phyloP scores from a whole-genome alignment of 2,888 invertebrate species.

The Apotomis turbidana region DNA sequence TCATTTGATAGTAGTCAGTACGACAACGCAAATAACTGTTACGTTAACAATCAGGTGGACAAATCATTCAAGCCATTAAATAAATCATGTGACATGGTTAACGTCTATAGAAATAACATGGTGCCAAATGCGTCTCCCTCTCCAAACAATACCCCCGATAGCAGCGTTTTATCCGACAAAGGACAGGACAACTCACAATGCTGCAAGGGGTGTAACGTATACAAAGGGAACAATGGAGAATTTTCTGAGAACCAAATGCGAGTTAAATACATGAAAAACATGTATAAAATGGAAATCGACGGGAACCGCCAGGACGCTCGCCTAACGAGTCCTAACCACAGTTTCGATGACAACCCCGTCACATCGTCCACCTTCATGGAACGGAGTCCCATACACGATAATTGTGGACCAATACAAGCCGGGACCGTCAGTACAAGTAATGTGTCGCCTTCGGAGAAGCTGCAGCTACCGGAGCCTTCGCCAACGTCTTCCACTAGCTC shows the following conservation, averaged over 20 bases:
- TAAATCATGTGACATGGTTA: conserved; percentile 62
- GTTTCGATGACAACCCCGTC: conserved; percentile 85
- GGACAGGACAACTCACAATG: conserved; percentile 67
- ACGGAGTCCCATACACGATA: conserved; percentile 84
- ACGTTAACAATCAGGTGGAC: conserved; percentile 61
- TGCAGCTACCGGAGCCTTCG: conserved; percentile 83
- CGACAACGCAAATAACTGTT: conserved; percentile 59
- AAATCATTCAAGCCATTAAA: conserved; percentile 57
- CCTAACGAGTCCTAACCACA: conserved; percentile 82
- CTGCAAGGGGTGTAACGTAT: conserved; percentile 81
- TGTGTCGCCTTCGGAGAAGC: conserved; percentile 86
- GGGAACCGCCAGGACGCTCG: conserved; percentile 62
- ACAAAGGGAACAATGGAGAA: conserved; percentile 73
- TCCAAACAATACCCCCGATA: conserved; percentile 76
- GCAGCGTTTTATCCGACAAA: conserved; percentile 74
- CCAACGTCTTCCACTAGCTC: conserved; percentile 84
- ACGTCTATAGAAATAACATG: conserved; percentile 64
- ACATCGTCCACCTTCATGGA: conserved; percentile 88
- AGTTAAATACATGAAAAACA: conserved; percentile 70
- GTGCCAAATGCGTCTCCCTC: conserved; percentile 72
- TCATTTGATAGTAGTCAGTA: conserved; percentile 66
- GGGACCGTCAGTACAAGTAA: conserved; percentile 93
- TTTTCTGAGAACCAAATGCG: conserved; percentile 68
- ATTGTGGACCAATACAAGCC: conserved; percentile 90
- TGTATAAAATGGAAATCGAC: conserved; percentile 77